Conservation (phyloP, 2,888 invertebrate genomes). For the Scaeva pyrastri region DNA sequence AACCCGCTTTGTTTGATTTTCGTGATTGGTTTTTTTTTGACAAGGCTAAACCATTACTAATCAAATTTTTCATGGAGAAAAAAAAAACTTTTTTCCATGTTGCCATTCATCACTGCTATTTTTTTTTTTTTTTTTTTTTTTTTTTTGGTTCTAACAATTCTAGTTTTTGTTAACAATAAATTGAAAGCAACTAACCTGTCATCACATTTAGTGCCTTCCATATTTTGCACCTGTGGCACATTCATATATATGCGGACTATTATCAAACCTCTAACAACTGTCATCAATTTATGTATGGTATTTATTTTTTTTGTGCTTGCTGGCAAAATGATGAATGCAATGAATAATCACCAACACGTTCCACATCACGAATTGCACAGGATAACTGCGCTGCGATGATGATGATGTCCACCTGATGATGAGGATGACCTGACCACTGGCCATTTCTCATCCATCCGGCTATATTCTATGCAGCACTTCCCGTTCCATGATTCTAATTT, state of each 20-base stretch:
- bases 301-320: not conserved
- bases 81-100: not conserved
- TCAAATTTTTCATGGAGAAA: not conserved
- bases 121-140: not conserved
- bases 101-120: slow-evolving; percentile 22
- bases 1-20: not conserved
- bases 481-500: slow-evolving; percentile 55
- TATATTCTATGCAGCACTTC: slow-evolving; percentile 10
- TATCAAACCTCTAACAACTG: slow-evolving; percentile 54
- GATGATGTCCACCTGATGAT: slow-evolving; percentile 70
- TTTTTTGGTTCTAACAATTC: slow-evolving; percentile 3
- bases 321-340: slow-evolving; percentile 43
- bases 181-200: slow-evolving; percentile 34
- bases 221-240: slow-evolving; percentile 60
- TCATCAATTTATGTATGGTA: slow-evolving; percentile 13
- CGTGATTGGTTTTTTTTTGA: not conserved
- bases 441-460: slow-evolving; percentile 31
- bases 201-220: slow-evolving; percentile 34
- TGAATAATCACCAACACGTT: slow-evolving; percentile 71
- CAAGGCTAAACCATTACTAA: not conserved
- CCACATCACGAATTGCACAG: slow-evolving; percentile 54
- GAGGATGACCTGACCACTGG: slow-evolving; percentile 64
- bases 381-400: too few relatives aligned
- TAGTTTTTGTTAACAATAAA: slow-evolving; percentile 18
- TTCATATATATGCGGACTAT: slow-evolving; percentile 50